Conservation (phyloP, 2,797 vertebrate species). For the Lutjanus argentimaculatus region DNA sequence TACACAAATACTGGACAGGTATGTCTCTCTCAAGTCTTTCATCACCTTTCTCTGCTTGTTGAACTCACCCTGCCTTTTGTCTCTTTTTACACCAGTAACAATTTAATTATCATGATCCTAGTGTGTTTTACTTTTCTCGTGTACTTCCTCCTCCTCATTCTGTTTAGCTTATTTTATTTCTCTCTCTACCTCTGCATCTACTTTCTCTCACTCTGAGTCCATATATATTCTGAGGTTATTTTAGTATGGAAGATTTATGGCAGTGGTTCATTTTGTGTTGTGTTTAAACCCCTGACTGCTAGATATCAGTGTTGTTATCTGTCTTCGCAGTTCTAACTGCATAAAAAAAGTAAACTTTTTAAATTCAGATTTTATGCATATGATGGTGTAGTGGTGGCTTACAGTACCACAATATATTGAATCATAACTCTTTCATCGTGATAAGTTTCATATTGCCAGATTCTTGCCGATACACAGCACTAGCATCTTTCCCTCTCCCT, state of each 20-base stretch:
- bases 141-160: not conserved
- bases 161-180: not conserved
- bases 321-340: too few relatives aligned
- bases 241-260: too few relatives aligned
- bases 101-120: not conserved
- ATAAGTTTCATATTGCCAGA: not conserved
- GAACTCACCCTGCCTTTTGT: not conserved
- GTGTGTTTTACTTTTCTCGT: not conserved
- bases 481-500: not conserved
- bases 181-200: not conserved
- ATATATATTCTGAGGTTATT: too few relatives aligned
- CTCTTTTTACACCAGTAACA: not conserved
- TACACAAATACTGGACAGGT: constrained; percentile 98
- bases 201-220: not conserved
- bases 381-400: too few relatives aligned
- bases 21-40: constrained; percentile 45
- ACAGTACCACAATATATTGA: too few relatives aligned
- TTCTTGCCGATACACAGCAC: not conserved
- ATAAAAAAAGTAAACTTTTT: too few relatives aligned
- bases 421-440: too few relatives aligned
- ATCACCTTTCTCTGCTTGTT: not conserved
- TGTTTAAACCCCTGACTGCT: too few relatives aligned
- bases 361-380: too few relatives aligned
- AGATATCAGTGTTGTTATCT: too few relatives aligned
- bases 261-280: too few relatives aligned